Conservation (phyloP, 2,797 vertebrate genomes). For the Coregonus ussuriensis region DNA sequence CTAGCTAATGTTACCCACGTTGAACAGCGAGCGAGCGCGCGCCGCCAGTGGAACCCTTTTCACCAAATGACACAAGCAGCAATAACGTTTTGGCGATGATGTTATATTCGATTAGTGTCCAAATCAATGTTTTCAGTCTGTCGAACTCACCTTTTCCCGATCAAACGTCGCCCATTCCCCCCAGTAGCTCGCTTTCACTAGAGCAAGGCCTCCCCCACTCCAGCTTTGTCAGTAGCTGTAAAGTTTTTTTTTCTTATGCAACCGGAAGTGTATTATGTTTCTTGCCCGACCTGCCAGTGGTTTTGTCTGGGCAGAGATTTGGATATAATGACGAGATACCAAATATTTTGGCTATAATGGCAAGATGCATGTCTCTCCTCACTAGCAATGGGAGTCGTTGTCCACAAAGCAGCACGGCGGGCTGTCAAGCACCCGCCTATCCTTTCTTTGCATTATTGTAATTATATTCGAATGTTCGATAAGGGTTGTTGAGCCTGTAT, state of each 20-base stretch:
- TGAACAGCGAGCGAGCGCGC: conserved; percentile 12
- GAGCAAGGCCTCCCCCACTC: conserved; percentile 77
- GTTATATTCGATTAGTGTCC: not conserved
- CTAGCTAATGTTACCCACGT: conserved; percentile 12
- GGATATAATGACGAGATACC: no score
- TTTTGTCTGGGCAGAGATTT: no score
- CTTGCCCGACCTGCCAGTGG: no score
- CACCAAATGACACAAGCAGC: not conserved
- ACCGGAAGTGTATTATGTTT: conserved; percentile 76
- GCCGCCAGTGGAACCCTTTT: conserved; percentile 17
- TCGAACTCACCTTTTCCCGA: conserved; percentile 72
- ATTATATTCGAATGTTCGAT: no score
- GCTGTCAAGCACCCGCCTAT: no score
- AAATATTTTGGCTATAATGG: no score
- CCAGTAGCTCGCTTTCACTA: conserved; percentile 66
- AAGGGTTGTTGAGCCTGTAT: no score
- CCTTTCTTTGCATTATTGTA: no score
- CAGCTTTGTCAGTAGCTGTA: conserved; percentile 78
- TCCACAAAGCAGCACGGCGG: no score
- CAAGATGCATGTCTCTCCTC: no score
- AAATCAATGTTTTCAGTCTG: conserved; percentile 3
- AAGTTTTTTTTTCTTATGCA: conserved; percentile 56
- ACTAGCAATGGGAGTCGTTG: no score
- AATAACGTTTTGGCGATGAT: not conserved
- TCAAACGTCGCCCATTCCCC: conserved; percentile 78